phyloP scores from a whole-genome alignment of 2,888 invertebrate genomes.

The Noctua pronuba region DNA sequence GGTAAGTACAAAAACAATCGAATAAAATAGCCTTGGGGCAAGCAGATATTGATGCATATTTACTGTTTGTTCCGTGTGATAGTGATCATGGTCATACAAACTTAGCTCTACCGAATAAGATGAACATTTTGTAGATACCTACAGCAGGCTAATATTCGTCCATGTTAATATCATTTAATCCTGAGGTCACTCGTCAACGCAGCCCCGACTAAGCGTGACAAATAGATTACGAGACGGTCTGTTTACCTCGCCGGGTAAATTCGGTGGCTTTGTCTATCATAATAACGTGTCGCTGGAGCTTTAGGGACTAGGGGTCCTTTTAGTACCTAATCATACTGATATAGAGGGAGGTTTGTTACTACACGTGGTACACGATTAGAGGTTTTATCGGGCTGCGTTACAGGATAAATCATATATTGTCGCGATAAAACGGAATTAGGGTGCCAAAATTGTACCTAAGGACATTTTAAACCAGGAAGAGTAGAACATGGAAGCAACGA shows the following conservation, averaged over 20 bases:
- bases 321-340: conserved; percentile 22
- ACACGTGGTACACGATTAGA: not conserved
- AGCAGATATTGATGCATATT: not conserved
- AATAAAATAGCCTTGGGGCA: not conserved
- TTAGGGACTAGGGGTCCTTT: conserved; percentile 18
- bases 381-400: not conserved
- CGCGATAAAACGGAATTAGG: not conserved
- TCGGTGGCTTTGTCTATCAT: conserved; percentile 37
- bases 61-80: not conserved
- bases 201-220: conserved; percentile 56
- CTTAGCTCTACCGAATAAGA: not conserved
- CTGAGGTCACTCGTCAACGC: conserved; percentile 50
- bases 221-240: conserved; percentile 68
- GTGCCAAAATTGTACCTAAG: not conserved
- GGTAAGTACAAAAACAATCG: not conserved
- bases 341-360: not conserved
- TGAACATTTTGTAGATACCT: not conserved
- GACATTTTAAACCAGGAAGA: not conserved
- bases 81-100: not conserved
- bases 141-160: conserved; percentile 6
- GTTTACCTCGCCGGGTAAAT: conserved; percentile 55
- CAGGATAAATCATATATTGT: too few species aligned
- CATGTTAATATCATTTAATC: conserved; percentile 62
- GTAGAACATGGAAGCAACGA: not conserved
- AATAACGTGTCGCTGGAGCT: conserved; percentile 22